Evolutionary conservation across 2,888 invertebrate species (phyloP).

Genomic region (Trichopria drosophilae): DNA sequence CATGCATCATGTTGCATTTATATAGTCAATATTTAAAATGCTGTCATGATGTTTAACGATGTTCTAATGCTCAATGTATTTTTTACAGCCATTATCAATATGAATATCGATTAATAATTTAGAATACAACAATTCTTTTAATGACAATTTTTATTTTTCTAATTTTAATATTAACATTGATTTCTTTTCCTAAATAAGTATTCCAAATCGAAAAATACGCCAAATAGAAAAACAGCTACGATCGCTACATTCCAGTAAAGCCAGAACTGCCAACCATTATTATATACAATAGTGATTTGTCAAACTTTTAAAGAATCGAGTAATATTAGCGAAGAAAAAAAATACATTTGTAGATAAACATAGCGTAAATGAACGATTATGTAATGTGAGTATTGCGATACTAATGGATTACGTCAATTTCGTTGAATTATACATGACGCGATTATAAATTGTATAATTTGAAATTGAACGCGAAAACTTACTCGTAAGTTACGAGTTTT

Average conservation of each 20-base stretch:
- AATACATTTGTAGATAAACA: conserved; percentile 38
- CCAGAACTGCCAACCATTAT: conserved; percentile 49
- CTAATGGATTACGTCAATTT: conserved; percentile 33
- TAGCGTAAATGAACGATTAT: conserved; percentile 33
- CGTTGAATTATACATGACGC: conserved; percentile 30
- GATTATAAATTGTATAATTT: conserved; percentile 34
- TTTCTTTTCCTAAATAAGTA: conserved; percentile 19
- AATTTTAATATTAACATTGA: too few species aligned
- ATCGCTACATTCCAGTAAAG: conserved; percentile 50
- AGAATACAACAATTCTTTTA: too few species aligned
- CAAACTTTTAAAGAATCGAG: conserved; percentile 29
- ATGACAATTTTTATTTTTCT: too few species aligned
- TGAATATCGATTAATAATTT: too few species aligned
- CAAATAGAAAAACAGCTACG: conserved; percentile 18
- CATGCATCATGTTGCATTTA: too few species aligned
- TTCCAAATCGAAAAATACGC: conserved; percentile 4
- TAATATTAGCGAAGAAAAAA: conserved; percentile 7
- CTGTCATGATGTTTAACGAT: too few species aligned
- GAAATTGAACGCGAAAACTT: conserved; percentile 25
- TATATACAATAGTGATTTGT: conserved; percentile 33
- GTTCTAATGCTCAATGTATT: too few species aligned
- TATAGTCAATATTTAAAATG: too few species aligned
- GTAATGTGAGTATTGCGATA: conserved; percentile 36
- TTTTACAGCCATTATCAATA: too few species aligned
- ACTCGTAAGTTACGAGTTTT: conserved; percentile 32